Conservation (phyloP, 2,888 invertebrate species). For the Acanthacorydalis orientalis region DNA sequence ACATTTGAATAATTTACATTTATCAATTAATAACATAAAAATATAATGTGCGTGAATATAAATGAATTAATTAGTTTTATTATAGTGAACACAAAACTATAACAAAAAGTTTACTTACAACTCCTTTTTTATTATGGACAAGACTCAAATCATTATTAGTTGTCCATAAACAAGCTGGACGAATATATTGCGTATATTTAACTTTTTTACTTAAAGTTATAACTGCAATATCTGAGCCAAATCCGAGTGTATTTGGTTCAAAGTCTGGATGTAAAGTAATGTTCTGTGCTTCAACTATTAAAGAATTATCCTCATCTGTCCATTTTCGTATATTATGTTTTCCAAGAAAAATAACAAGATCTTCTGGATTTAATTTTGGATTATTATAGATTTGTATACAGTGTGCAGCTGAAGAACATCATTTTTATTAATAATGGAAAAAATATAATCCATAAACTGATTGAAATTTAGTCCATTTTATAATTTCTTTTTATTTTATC, state of each 20-base stretch:
- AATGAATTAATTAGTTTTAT: too few species aligned
- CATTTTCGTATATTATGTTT: constrained; percentile 4
- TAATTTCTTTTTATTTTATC: too few species aligned
- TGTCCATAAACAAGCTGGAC: constrained; percentile 1
- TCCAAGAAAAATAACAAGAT: constrained; percentile 1
- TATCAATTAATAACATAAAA: too few species aligned
- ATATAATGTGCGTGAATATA: too few species aligned
- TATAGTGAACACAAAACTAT: not conserved
- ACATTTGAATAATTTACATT: too few species aligned
- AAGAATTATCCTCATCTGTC: not conserved
- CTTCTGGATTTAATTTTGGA: not conserved
- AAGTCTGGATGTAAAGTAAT: constrained; percentile 3
- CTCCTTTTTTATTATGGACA: not conserved
- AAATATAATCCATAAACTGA: not conserved
- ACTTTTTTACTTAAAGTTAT: not conserved
- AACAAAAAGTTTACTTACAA: not conserved
- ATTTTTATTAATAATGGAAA: not conserved
- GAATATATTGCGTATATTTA: not conserved
- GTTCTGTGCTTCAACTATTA: not conserved
- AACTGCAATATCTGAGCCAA: constrained; percentile 2
- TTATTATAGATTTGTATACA: constrained; percentile 1
- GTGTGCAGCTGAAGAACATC: not conserved
- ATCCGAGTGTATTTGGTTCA: not conserved
- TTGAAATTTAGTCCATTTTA: too few species aligned
- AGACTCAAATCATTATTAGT: not conserved